Evolutionary conservation across 2,113 vertebrate species (phyloP).

Genomic region (Entomyzon cyanotis): DNA sequence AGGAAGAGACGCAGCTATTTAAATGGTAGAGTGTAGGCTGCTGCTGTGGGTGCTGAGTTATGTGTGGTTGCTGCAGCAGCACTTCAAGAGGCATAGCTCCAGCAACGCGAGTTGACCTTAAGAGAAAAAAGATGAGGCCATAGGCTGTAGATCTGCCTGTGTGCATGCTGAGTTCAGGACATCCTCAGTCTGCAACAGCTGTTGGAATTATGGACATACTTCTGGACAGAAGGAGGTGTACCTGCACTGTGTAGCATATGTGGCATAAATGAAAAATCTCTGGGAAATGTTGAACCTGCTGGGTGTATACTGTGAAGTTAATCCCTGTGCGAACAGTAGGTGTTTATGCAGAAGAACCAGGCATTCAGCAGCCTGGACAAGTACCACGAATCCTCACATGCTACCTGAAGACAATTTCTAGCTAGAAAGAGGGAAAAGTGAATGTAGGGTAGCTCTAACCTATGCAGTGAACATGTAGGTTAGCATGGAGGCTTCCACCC

Average conservation of each 20-base stretch:
- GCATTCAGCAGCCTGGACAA: constrained; percentile 19
- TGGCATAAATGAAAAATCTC: background rate
- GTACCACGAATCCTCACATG: background rate
- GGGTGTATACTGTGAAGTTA: constrained; percentile 48
- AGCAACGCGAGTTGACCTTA: background rate
- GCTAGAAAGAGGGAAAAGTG: background rate
- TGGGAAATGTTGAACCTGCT: constrained; percentile 43
- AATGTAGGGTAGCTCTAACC: background rate
- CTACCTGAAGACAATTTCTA: background rate
- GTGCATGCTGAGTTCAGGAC: background rate
- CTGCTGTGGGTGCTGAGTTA: background rate
- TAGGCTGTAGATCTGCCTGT: background rate
- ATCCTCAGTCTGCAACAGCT: background rate
- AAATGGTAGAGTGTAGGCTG: background rate
- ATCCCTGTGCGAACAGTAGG: constrained; percentile 16
- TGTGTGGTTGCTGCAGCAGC: background rate
- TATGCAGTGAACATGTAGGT: background rate
- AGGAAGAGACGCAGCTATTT: background rate
- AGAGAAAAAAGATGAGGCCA: background rate
- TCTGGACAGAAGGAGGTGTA: constrained; percentile 33
- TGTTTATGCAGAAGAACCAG: constrained; percentile 44
- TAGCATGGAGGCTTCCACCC: constrained; percentile 31
- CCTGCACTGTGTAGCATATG: background rate
- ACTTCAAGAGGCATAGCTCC: background rate
- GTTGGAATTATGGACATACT: background rate